A percentile compares a stretch with the other conserved stretches of the same genome.
Evolutionary conservation across 2,113 vertebrate genomes (phyloP).

Genomic region (Vidua chalybeata): DNA sequence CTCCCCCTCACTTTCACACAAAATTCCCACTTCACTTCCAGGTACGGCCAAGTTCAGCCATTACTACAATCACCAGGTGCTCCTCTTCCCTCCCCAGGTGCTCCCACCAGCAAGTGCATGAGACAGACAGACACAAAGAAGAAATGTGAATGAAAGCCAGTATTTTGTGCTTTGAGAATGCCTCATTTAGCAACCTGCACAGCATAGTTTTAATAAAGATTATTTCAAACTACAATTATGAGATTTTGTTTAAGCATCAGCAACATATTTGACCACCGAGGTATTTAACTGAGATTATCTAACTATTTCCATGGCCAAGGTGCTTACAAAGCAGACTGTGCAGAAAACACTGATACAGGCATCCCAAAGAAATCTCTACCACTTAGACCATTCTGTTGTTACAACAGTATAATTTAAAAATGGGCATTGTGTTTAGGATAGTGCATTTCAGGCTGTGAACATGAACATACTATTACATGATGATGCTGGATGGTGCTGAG

Average conservation of each 20-base stretch:
- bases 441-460: background rate
- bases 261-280: background rate
- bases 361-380: background rate
- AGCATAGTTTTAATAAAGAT: background rate
- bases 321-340: background rate
- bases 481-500: rapidly evolving
- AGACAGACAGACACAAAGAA: background rate
- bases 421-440: background rate
- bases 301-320: background rate
- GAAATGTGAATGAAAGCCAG: background rate
- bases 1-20: background rate
- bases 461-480: background rate
- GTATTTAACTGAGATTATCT: background rate
- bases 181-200: background rate
- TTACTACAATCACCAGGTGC: background rate
- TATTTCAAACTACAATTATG: background rate
- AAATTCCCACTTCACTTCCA: background rate
- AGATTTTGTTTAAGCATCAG: background rate
- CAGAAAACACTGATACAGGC: background rate
- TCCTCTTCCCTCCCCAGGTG: background rate
- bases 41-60: background rate
- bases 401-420: background rate
- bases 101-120: background rate
- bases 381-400: background rate
- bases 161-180: background rate